These are phyloP conservation scores for Chelonoidis abingdonii DNA, from an alignment of 2,113 vertebrate species.

Conservation along the genomic window DNA sequence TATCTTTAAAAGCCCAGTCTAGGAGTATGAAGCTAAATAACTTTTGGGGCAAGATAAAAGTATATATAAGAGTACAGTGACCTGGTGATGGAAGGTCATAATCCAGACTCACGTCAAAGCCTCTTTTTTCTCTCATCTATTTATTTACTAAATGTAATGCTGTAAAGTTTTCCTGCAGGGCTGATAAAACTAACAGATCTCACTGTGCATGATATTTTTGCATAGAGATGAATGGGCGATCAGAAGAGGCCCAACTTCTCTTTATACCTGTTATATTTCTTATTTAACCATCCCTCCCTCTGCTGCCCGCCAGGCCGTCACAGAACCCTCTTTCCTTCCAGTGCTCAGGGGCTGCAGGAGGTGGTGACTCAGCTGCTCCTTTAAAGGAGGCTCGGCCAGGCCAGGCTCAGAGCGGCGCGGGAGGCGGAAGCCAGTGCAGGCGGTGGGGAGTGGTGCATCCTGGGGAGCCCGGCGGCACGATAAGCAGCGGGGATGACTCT, in stretches of 20 bases:
- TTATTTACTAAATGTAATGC: neutral
- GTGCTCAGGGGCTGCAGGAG: too few species aligned
- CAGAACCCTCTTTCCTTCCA: too few species aligned
- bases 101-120: neutral
- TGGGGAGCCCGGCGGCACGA: too few species aligned
- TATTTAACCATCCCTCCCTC: neutral
- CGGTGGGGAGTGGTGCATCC: too few species aligned
- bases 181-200: neutral
- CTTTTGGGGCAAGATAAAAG: neutral
- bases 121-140: neutral
- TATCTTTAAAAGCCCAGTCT: fast-evolving
- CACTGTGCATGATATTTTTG: neutral
- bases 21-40: neutral
- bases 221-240: neutral
- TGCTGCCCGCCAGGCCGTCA: too few species aligned
- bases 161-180: neutral
- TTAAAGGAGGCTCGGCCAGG: too few species aligned
- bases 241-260: neutral
- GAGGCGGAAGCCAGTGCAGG: too few species aligned
- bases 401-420: too few species aligned
- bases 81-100: neutral
- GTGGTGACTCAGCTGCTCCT: too few species aligned
- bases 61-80: neutral
- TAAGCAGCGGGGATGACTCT: too few species aligned
- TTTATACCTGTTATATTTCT: neutral